Evolutionary conservation across 2,797 vertebrate species (phyloP), one percentile per base, ranked within the genome.

Genomic region (Borostomias antarcticus): DNA sequence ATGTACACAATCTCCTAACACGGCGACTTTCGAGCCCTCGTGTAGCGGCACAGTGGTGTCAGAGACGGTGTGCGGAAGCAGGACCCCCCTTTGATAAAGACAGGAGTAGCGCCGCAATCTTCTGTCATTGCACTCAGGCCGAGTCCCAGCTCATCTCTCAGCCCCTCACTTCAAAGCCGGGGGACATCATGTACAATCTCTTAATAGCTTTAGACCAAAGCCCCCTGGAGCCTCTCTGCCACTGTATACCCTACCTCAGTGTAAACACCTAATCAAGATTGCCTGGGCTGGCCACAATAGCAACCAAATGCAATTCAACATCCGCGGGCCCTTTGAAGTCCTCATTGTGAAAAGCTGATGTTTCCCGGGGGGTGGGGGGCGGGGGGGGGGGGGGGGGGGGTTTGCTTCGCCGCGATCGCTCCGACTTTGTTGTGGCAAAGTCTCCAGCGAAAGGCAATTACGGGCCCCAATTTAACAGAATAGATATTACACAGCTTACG

Each of bases 131-230:
- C 92, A 91, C 95, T 96, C 95, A 86, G 86, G 89, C 89, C 63
- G 85, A 94, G 93, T 94, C 94, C 92, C 95, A 94, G 92, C 89
- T 94, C 91, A 93, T 93, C 91, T 93, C 85, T 85, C 92, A 89
- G 94, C 91, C 94, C 93, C 93, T 96, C 90, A 98, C 97, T 98
- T 99, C 97, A 99, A 99, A 99, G 97, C 94, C 86, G 93, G 93
- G 86, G 94, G 94, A 97, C 96, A 98, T 96, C 98, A 99, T 98
- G 96, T 98, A 98, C 96, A 96, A 96, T 98, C 96, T 98, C 97
- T 98, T 98, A 99, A 99, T 98, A 98, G 97, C 96, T 96, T 95
- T 96, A 96, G 96, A 97, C 94, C 94, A 94, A 94, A 94, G 96
- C 96, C 96, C 13, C 94, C 92, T 90, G 94, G 95, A 83, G 86